These are phyloP conservation scores for Pyrocoelia pectoralis DNA, from an alignment of 2,888 invertebrate genomes.

Conservation along the genomic window DNA sequence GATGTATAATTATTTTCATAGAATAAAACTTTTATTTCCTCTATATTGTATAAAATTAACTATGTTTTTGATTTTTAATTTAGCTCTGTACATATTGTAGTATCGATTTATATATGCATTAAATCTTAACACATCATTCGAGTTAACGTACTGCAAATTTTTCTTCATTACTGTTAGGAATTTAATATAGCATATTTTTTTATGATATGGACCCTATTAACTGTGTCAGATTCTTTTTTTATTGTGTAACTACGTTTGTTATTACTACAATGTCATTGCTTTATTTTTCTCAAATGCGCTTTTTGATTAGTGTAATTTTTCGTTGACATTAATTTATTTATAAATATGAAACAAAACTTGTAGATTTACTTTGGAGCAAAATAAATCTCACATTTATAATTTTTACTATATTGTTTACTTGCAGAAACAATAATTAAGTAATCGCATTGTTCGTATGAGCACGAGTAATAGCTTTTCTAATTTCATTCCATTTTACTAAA, in stretches of 20 bases:
- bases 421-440: too few relatives aligned
- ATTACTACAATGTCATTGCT: not conserved
- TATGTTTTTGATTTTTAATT: conserved; percentile 29
- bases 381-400: not conserved
- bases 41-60: conserved; percentile 29
- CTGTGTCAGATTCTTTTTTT: too few relatives aligned
- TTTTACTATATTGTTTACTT: not conserved
- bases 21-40: conserved; percentile 24
- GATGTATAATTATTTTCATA: conserved; percentile 32
- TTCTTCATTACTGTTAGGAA: conserved; percentile 1
- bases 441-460: too few relatives aligned
- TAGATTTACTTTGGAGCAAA: not conserved
- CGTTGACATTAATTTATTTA: not conserved
- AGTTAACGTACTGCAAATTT: not conserved
- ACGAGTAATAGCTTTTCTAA: too few relatives aligned
- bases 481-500: too few relatives aligned
- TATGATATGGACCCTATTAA: not conserved
- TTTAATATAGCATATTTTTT: conserved; percentile 1
- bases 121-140: conserved; percentile 33
- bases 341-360: not conserved
- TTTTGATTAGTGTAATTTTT: not conserved
- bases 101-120: conserved; percentile 39
- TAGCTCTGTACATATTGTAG: conserved; percentile 40
- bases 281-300: not conserved
- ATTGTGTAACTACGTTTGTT: not conserved